phyloP scores from a whole-genome alignment of 2,797 vertebrate genomes.

The Paedocypris micromegethes region DNA sequence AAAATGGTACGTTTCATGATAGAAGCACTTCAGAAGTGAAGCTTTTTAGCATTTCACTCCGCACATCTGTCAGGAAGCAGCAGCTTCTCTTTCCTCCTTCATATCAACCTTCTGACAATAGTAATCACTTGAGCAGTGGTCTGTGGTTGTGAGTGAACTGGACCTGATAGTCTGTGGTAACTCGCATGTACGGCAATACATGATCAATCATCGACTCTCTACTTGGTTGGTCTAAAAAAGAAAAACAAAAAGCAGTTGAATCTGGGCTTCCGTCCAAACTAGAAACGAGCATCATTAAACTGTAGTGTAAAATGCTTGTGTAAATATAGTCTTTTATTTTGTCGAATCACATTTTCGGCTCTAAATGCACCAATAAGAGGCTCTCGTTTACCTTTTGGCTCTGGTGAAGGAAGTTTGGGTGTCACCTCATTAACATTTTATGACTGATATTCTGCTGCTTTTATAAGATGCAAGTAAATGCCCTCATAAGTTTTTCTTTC shows the following conservation, averaged over 20 bases:
- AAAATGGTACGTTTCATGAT: no score
- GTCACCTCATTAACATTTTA: slow-evolving; percentile 46
- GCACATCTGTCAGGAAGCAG: no score
- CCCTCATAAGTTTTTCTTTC: slow-evolving; percentile 41
- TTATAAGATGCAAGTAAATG: slow-evolving; percentile 47
- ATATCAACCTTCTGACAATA: no score
- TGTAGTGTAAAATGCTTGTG: slow-evolving; percentile 36
- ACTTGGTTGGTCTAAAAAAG: slow-evolving; percentile 11
- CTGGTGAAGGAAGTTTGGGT: slow-evolving; percentile 38
- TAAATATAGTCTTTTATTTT: slow-evolving; percentile 32
- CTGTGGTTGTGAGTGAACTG: no score
- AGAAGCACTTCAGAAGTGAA: no score
- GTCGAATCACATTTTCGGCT: slow-evolving; percentile 5
- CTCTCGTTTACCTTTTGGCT: slow-evolving; percentile 42
- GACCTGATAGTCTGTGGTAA: no score
- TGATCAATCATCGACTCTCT: no score
- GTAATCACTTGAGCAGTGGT: no score
- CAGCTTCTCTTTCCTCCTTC: no score
- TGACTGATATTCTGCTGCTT: slow-evolving; percentile 34
- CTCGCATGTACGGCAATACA: no score
- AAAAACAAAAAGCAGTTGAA: slow-evolving; percentile 11
- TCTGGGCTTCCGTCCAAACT: slow-evolving; percentile 28
- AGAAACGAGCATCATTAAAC: slow-evolving; percentile 39
- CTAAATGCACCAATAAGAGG: slow-evolving; percentile 20
- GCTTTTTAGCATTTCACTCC: no score